Conservation (phyloP, 2,113 vertebrate genomes). For the Rhagologus leucostigma region DNA sequence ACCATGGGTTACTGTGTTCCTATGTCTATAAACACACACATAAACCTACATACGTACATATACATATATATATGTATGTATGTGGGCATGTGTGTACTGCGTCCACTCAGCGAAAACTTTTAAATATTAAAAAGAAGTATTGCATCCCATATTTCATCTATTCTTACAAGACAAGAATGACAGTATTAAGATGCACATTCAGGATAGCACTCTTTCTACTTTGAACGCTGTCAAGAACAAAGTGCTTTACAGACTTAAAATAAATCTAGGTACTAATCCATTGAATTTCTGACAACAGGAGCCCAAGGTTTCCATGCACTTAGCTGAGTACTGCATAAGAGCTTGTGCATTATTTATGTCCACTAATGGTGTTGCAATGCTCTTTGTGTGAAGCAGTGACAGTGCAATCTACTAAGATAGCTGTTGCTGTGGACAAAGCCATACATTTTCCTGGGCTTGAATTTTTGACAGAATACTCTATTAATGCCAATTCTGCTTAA, state of each 20-base stretch:
- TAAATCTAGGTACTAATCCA: slow-evolving; percentile 98
- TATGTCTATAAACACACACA: neutral
- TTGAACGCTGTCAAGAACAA: slow-evolving; percentile 89
- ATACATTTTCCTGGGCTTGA: slow-evolving; percentile 85
- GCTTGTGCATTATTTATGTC: slow-evolving; percentile 99
- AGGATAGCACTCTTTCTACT: slow-evolving; percentile 86
- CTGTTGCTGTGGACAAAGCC: slow-evolving; percentile 92
- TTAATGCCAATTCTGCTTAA: slow-evolving; percentile 90
- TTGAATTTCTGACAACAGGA: slow-evolving; percentile 96
- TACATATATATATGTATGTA: neutral
- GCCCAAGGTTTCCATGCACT: slow-evolving; percentile 97
- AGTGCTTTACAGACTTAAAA: slow-evolving; percentile 94
- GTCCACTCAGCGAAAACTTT: slow-evolving; percentile 75
- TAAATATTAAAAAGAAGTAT: slow-evolving; percentile 85
- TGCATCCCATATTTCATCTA: slow-evolving; percentile 81
- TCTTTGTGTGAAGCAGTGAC: slow-evolving; percentile 89
- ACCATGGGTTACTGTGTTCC: slow-evolving; percentile 30
- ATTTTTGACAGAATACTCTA: slow-evolving; percentile 91
- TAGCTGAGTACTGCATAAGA: slow-evolving; percentile 93
- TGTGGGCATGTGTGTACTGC: neutral
- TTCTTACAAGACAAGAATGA: slow-evolving; percentile 89
- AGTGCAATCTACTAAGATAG: slow-evolving; percentile 92
- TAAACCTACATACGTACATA: neutral
- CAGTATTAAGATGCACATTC: slow-evolving; percentile 88
- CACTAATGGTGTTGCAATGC: slow-evolving; percentile 95